Evolutionary conservation across 1,140 invertebrate genomes (phyloP), one percentile per base, ranked within the genome.

Genomic region (Tetranychus urticae): DNA sequence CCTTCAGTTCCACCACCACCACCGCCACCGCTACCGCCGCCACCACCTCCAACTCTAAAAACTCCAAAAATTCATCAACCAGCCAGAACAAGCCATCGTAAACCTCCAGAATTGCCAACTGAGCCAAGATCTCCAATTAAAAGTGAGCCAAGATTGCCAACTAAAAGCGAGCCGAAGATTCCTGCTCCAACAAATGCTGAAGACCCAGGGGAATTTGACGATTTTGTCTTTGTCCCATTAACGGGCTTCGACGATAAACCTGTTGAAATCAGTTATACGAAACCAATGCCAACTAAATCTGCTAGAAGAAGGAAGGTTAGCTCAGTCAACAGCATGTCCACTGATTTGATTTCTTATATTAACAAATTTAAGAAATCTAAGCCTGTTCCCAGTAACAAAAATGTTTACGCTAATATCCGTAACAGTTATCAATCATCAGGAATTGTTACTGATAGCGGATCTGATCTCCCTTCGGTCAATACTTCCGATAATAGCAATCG

Each of bases 181-280:
- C 31, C 60, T 4, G 35, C n/a, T 2, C 8, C 60, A 61, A 35
- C 54, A 23, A 23, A 23, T 42, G 31, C 35, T 13, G 50, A 42
- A 54, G n/a, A 35, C 31, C 34, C 50, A 39, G 47, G 23, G 60
- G 83, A 86, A 66, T 75, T 77, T 62, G 75, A 74, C 34, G 85
- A 87, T 72, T 90, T 87, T 76, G 86, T 88, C 63, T 75, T 89
- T 68, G 85, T 90, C 61, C 83, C 86, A 54, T 78, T 79, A 62
- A 62, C 34, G 60, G 46, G 50, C 63, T 68, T 46, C 56, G 63
- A 12, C 33, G 23, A 48, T 56, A 56, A 14, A 42, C 39, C 39
- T 42, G 23, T 42, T 23, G 23, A 23, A 23, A 23, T 23, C 23
- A 23, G 23, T 23, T 23, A 23, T 23, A 23, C 23, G 23, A 42